Evolutionary conservation across 2,797 vertebrate genomes (phyloP), one percentile per base, ranked within the genome.

Genomic region (Sebastes flavidus): DNA sequence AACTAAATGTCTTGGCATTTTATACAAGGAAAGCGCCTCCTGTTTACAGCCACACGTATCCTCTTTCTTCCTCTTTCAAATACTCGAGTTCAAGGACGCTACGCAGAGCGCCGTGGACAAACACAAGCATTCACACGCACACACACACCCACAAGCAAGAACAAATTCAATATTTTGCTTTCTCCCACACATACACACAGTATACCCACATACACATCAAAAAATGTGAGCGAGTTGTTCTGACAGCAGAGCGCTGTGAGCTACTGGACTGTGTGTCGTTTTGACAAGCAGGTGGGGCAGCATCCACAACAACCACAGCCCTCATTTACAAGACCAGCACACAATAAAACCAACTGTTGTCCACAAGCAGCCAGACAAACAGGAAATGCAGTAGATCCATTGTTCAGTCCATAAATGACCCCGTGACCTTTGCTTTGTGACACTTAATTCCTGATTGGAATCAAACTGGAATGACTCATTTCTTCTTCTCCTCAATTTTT

Each of bases 281-380:
- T 55, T 80, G 81, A 91, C 70, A 81, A 77, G 87, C 84, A 91
- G 84, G 81, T 91, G 84, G 70, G 75, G 82, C 34, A 63, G 71
- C 70, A 72, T 62, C 69, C 54, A 49, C 69, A 58, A 29, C 25
- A 68, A 63, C 9, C 65, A 75, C 61, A 52, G 61, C 60, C 29
- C 5, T 38, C 18, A 1, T 72, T 63, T 74, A 77, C 59, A 70
- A 62, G n/a, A 78, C 34, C 12, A 32, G 25, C 56, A 27, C 24
- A 58, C 38, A 36, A 65, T 34, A 49, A 68, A 80, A 36, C 59
- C 70, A 78, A 73, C 78, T 82, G 72, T 49, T 42, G 73, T 81
- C 11, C 34, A 65, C 11, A 38, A 61, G 36, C 32, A 67, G 27
- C 11, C 24, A 8, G 59, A 60, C 54, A 61, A 65, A 38, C 70